Evolutionary conservation across 2,797 vertebrate species (phyloP), one percentile per base, ranked within the genome.

Genomic region (Mastacembelus armatus): DNA sequence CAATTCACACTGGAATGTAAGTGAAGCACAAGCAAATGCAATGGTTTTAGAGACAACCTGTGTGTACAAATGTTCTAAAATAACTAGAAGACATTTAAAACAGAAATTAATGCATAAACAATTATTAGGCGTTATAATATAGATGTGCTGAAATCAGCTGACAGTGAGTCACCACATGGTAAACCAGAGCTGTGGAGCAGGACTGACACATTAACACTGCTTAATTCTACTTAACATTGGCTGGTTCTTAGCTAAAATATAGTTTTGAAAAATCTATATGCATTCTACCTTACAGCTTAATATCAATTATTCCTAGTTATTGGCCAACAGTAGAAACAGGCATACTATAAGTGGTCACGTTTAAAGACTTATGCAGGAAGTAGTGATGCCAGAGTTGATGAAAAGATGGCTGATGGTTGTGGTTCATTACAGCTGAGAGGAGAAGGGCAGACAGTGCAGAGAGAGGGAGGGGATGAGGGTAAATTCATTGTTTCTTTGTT

Each of bases 401-500:
- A 84, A 81, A 88, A 85, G 82, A 87, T 83, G 77, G 76, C 72
- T 85, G 84, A 89, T 88, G 80, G 90, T 83, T 87, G 87, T 80
- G 81, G 71, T 88, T 89, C 83, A 88, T 91, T 89, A 91, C 87
- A 86, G 83, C 73, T 85, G 84, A 88, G 86, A 75, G 71, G 44
- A 69, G 75, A 83, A 56, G 52, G 78, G 74, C 74, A 80, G 84
- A 85, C 32, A 56, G 81, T 82, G 71, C 60, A 16, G 71, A 42
- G 44, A 40, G 50, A 27, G 49, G 55, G 66, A 60, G 62, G 39
- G 73, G 39, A 10, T 54, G 52, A 78, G 78, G 76, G 65, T 81
- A 76, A 86, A 86, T 81, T 85, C 81, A 84, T 88, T 86, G 85
- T 88, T 84, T 86, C 77, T 82, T 75, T 85, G 85, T 88, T 90